A percentile compares a stretch with the other conserved stretches of the same genome.
These are phyloP conservation scores for Tipula unca DNA, from an alignment of 2,888 invertebrate genomes.

Conservation along the genomic window DNA sequence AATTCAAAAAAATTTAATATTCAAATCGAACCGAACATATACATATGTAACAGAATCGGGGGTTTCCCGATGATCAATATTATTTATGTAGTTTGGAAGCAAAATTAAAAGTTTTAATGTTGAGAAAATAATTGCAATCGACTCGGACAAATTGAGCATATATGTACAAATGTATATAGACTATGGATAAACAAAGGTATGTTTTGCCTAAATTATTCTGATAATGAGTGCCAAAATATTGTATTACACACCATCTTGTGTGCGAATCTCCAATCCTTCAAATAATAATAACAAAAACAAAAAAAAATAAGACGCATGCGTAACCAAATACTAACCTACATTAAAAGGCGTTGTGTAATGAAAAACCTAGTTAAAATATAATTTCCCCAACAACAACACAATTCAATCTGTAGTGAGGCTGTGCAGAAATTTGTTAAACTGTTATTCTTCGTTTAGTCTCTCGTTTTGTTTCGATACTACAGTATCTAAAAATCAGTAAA, in stretches of 20 bases:
- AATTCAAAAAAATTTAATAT: too few species aligned
- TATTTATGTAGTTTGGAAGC: too few species aligned
- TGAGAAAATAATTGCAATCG: too few species aligned
- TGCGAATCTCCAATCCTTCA: background rate
- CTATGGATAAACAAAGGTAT: too few species aligned
- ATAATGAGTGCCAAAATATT: background rate
- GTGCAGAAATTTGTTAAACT: background rate
- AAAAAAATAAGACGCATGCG: background rate
- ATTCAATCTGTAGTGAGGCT: background rate
- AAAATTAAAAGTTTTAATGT: too few species aligned
- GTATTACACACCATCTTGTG: background rate
- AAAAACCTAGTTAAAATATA: background rate
- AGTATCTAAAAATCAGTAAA: background rate
- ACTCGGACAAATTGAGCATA: too few species aligned
- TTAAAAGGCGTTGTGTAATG: background rate
- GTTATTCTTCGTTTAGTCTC: background rate
- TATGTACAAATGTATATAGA: too few species aligned
- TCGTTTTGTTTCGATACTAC: background rate
- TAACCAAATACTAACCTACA: background rate
- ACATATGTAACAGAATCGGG: too few species aligned
- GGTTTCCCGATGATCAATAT: too few species aligned
- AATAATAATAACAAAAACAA: background rate
- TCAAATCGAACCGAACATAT: too few species aligned
- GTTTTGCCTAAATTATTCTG: too few species aligned
- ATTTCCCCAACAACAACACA: constrained; percentile 3